Evolutionary conservation across 2,113 vertebrate species (phyloP).

Genomic region (Odobenus rosmarus): DNA sequence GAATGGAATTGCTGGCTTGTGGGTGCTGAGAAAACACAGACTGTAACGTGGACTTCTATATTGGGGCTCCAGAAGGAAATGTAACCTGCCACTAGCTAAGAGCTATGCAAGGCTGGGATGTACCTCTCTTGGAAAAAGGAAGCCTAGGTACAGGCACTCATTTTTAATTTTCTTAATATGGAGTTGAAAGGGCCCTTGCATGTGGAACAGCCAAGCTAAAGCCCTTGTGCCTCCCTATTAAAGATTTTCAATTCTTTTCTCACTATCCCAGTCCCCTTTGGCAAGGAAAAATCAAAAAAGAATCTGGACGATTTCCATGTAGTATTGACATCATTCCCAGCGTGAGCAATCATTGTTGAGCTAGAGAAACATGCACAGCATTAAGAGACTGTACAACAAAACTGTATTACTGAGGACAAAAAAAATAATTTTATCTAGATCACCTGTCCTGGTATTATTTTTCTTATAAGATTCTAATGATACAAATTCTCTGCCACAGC

Average conservation of each 20-base stretch:
- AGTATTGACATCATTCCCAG: neutral
- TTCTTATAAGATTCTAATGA: constrained; percentile 3
- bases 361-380: neutral
- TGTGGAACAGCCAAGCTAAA: neutral
- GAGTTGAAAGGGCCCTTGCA: neutral
- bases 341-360: neutral
- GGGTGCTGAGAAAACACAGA: neutral
- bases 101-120: neutral
- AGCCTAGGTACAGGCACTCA: neutral
- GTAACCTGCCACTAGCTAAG: neutral
- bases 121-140: neutral
- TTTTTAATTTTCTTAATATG: neutral
- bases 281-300: neutral
- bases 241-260: constrained; percentile 1
- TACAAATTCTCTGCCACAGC: neutral
- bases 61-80: neutral
- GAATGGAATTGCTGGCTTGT: neutral
- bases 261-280: neutral
- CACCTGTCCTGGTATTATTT: neutral
- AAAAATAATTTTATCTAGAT: neutral
- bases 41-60: neutral
- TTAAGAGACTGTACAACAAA: neutral
- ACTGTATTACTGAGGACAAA: neutral
- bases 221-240: neutral
- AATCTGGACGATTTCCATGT: neutral